These are phyloP conservation scores for Takifugu flavidus DNA, from an alignment of 2,113 vertebrate species.

Conservation along the genomic window DNA sequence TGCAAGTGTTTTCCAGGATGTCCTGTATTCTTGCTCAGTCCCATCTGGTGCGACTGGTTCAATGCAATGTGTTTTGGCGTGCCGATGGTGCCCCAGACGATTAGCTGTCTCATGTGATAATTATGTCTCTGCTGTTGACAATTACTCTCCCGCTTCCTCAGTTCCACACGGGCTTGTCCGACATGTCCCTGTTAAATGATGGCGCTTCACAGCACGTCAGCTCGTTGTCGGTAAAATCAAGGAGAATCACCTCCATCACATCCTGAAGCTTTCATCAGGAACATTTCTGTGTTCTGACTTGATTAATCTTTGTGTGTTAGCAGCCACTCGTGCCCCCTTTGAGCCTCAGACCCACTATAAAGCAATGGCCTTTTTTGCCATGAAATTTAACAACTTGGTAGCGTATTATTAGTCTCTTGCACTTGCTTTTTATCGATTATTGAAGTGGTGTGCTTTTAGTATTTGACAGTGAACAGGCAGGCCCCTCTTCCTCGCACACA, in stretches of 20 bases:
- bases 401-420: slow-evolving; percentile 14
- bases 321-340: slow-evolving; percentile 37
- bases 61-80: slow-evolving; percentile 39
- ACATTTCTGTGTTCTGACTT: background rate
- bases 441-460: slow-evolving; percentile 29
- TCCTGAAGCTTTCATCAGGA: no score
- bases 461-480: slow-evolving; percentile 41
- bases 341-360: slow-evolving; percentile 13
- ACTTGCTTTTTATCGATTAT: slow-evolving; percentile 31
- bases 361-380: slow-evolving; percentile 14
- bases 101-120: slow-evolving; percentile 52
- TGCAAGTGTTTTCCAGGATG: slow-evolving; percentile 44
- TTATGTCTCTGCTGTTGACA: slow-evolving; percentile 32
- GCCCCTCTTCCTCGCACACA: slow-evolving; percentile 23
- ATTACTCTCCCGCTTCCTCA: slow-evolving; percentile 10
- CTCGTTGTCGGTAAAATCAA: no score
- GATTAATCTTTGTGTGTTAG: slow-evolving; percentile 17
- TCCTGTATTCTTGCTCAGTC: slow-evolving; percentile 38
- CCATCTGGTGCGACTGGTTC: slow-evolving; percentile 57
- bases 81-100: slow-evolving; percentile 41
- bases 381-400: slow-evolving; percentile 31
- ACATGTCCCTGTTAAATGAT: no score
- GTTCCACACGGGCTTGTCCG: background rate
- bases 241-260: no score
- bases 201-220: no score